Percentiles rank a stretch among this genome's conserved stretches.
phyloP scores from a whole-genome alignment of 2,888 invertebrate genomes.

The Cepaea hortensis region DNA sequence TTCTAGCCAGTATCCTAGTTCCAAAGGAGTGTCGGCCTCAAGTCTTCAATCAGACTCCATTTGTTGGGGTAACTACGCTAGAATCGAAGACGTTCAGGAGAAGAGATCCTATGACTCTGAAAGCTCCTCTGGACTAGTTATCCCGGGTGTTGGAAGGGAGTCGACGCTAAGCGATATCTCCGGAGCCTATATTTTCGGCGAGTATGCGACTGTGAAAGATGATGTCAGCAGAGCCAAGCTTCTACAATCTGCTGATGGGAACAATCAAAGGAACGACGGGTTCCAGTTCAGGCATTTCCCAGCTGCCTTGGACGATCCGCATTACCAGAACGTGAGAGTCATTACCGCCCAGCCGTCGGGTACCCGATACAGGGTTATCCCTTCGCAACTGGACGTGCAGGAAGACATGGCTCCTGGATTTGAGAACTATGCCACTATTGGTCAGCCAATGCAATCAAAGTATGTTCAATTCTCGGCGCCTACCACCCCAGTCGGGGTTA shows the following conservation, averaged over 20 bases:
- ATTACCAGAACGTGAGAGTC: conserved; percentile 31
- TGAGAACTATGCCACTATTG: conserved; percentile 3
- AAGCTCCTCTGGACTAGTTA: conserved; percentile 42
- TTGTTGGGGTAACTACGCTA: conserved; percentile 41
- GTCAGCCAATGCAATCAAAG: conserved; percentile 26
- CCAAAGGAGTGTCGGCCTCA: neutral
- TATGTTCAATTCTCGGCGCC: neutral
- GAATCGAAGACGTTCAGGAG: conserved; percentile 31
- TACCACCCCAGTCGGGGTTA: conserved; percentile 16
- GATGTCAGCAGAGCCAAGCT: neutral
- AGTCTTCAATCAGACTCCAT: conserved; percentile 19
- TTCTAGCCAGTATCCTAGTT: neutral
- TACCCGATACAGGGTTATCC: neutral
- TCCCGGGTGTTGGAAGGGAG: conserved; percentile 32
- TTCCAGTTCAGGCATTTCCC: neutral
- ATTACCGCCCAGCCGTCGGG: conserved; percentile 4
- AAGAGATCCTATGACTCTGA: conserved; percentile 42
- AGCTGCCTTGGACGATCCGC: neutral
- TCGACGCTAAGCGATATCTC: conserved; percentile 37
- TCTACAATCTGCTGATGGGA: neutral
- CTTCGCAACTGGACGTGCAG: conserved; percentile 7
- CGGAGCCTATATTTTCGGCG: conserved; percentile 39
- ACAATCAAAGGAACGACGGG: neutral
- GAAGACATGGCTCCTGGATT: neutral
- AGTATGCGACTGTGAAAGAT: conserved; percentile 42